Conservation (phyloP, 2,797 vertebrate species). For the Protosalanx chinensis region DNA sequence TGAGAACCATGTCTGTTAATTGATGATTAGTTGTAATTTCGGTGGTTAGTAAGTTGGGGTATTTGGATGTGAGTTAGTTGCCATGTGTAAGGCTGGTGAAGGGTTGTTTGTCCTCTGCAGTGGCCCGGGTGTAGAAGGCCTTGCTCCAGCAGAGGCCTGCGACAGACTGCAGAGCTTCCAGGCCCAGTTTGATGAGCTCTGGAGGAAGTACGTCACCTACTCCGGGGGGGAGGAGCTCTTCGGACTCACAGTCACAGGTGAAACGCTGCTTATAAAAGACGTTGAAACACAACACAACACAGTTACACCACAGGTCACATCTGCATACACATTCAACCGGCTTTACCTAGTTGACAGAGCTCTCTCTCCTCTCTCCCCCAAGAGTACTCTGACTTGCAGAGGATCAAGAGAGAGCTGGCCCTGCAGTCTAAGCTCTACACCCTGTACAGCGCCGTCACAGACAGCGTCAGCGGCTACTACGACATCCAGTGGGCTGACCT, state of each 20-base stretch:
- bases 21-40: neutral
- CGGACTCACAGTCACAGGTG: slow-evolving; percentile 77
- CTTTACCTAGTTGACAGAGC: neutral
- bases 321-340: too few species aligned
- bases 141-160: slow-evolving; percentile 75
- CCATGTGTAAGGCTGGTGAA: neutral
- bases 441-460: slow-evolving; percentile 73
- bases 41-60: neutral
- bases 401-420: slow-evolving; percentile 75
- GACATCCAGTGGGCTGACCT: slow-evolving; percentile 80
- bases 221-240: slow-evolving; percentile 81
- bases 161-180: slow-evolving; percentile 79
- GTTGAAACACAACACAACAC: too few species aligned
- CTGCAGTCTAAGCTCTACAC: slow-evolving; percentile 80
- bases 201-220: slow-evolving; percentile 76
- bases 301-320: too few species aligned
- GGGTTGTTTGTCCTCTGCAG: slow-evolving; percentile 47
- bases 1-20: neutral
- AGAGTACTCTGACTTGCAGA: slow-evolving; percentile 81
- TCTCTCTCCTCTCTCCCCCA: neutral
- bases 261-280: neutral
- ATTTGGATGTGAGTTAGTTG: neutral
- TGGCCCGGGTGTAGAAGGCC: slow-evolving; percentile 69
- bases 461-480: slow-evolving; percentile 67
- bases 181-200: slow-evolving; percentile 79